A percentile compares a stretch with the other conserved stretches of the same genome.
Conservation (phyloP, 2,797 vertebrate genomes). For the Gobionotothen gibberifrons region DNA sequence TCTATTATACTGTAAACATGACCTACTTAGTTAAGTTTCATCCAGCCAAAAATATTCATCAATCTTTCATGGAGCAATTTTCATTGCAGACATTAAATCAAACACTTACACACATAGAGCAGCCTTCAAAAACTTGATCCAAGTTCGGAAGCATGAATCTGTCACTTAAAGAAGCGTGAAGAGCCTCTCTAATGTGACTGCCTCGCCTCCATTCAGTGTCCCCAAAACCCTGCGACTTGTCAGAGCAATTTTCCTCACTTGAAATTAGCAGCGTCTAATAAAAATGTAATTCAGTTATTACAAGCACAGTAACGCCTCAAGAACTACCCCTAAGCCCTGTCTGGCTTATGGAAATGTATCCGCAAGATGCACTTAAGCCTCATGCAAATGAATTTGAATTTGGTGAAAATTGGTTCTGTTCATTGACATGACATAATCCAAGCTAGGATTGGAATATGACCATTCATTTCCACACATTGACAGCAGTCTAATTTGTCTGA, state of each 20-base stretch:
- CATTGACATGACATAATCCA: slow-evolving; percentile 48
- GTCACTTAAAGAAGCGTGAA: slow-evolving; percentile 45
- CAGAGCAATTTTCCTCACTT: slow-evolving; percentile 68
- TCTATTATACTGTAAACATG: slow-evolving; percentile 38
- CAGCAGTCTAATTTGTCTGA: slow-evolving; percentile 17
- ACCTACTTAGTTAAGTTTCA: slow-evolving; percentile 45
- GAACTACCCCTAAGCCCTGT: slow-evolving; percentile 64
- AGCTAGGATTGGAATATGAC: slow-evolving; percentile 25
- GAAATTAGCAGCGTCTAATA: slow-evolving; percentile 77
- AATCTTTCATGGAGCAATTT: slow-evolving; percentile 52
- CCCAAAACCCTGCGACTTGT: slow-evolving; percentile 57
- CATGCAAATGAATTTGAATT: slow-evolving; percentile 72
- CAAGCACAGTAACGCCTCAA: slow-evolving; percentile 68
- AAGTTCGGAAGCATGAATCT: slow-evolving; percentile 44
- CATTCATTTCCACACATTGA: slow-evolving; percentile 20
- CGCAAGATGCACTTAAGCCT: slow-evolving; percentile 64
- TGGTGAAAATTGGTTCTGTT: slow-evolving; percentile 61
- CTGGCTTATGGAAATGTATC: slow-evolving; percentile 70
- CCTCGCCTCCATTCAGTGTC: slow-evolving; percentile 46
- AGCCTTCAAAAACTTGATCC: slow-evolving; percentile 38
- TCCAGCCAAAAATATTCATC: slow-evolving; percentile 37
- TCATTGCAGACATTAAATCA: slow-evolving; percentile 35
- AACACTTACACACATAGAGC: slow-evolving; percentile 6
- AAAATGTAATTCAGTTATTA: slow-evolving; percentile 79
- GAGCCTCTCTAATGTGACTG: slow-evolving; percentile 41